Evolutionary conservation across 2,888 invertebrate genomes (phyloP).

Genomic region (Cosmorhoe ocellata): DNA sequence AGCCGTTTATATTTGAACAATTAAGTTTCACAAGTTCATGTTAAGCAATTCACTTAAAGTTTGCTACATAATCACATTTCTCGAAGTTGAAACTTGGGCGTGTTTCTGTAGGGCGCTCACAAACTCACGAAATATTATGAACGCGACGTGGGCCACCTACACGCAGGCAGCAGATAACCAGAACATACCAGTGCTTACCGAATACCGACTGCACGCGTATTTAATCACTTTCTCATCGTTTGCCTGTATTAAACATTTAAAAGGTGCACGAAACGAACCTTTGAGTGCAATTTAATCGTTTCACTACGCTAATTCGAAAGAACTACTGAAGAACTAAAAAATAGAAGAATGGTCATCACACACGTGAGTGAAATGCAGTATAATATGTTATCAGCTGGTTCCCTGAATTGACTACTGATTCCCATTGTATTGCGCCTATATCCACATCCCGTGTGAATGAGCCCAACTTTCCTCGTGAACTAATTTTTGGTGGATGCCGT

Average conservation of each 20-base stretch:
- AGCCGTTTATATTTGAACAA: slow-evolving; percentile 71
- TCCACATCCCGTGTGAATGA: neutral
- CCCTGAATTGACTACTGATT: too few relatives aligned
- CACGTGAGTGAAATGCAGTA: too few relatives aligned
- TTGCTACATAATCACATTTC: slow-evolving; percentile 71
- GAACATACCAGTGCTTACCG: neutral
- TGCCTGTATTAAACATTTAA: too few relatives aligned
- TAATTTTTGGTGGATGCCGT: slow-evolving; percentile 43
- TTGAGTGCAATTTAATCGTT: too few relatives aligned
- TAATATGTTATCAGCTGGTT: too few relatives aligned
- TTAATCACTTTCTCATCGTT: too few relatives aligned
- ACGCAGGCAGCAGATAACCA: slow-evolving; percentile 30
- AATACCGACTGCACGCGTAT: too few relatives aligned
- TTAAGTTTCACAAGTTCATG: slow-evolving; percentile 69
- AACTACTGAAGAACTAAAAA: too few relatives aligned
- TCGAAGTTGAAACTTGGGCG: slow-evolving; percentile 57
- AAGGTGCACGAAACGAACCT: too few relatives aligned
- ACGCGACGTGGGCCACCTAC: slow-evolving; percentile 31
- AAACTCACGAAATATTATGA: slow-evolving; percentile 52
- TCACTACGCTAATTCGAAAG: too few relatives aligned
- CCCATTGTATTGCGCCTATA: too few relatives aligned
- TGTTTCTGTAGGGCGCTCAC: slow-evolving; percentile 41
- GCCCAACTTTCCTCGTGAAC: slow-evolving; percentile 40
- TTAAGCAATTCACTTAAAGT: slow-evolving; percentile 73
- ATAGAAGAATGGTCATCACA: too few relatives aligned